These are phyloP conservation scores for Sminthopsis crassicaudata DNA, from an alignment of 2,113 vertebrate species.

Conservation along the genomic window DNA sequence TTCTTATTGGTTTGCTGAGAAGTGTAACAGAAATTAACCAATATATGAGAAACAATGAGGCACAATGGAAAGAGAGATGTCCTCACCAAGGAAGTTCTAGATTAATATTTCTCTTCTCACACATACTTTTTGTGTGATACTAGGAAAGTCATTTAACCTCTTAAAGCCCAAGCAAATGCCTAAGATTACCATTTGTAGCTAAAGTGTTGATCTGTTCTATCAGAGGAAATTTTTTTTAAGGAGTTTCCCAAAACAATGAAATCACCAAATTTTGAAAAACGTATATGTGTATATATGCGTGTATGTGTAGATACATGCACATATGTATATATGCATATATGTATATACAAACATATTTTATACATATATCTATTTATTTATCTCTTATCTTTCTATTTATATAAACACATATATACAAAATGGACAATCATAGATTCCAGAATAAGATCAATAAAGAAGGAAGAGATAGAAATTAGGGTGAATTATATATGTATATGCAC, in stretches of 20 bases:
- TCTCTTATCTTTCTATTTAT: too few species aligned
- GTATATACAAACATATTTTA: too few species aligned
- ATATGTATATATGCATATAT: too few species aligned
- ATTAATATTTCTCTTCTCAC: background rate
- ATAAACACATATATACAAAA: too few species aligned
- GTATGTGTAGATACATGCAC: too few species aligned
- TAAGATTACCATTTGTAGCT: background rate
- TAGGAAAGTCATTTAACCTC: background rate
- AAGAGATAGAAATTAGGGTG: too few species aligned
- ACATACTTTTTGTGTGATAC: background rate
- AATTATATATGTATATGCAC: too few species aligned
- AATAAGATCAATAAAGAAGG: too few species aligned
- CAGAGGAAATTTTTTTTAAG: background rate
- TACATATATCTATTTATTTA: too few species aligned
- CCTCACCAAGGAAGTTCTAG: background rate
- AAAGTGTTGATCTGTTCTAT: background rate
- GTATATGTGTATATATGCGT: too few species aligned
- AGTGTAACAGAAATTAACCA: background rate
- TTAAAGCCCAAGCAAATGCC: background rate
- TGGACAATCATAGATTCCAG: too few species aligned
- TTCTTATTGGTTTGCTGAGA: background rate
- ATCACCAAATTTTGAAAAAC: background rate
- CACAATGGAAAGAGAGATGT: background rate
- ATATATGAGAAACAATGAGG: background rate
- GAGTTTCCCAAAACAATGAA: background rate